A percentile compares a stretch with the other conserved stretches of the same genome.
phyloP scores from a whole-genome alignment of 2,888 invertebrate genomes.

The Dugesia japonica region DNA sequence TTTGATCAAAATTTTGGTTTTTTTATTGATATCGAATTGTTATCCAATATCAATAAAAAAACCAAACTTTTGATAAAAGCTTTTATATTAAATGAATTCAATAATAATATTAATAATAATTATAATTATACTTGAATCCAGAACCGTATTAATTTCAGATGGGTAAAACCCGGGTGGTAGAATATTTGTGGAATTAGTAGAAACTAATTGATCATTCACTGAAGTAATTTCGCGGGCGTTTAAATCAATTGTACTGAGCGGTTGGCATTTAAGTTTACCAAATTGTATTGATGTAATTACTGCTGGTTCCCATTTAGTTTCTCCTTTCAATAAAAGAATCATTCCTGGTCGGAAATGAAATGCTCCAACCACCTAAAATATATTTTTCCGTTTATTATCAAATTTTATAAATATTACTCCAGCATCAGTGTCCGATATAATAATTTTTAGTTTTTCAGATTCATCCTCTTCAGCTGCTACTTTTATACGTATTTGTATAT shows the following conservation, averaged over 20 bases:
- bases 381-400: background rate
- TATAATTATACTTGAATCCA: background rate
- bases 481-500: background rate
- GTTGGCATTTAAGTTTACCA: background rate
- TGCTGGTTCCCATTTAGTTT: background rate
- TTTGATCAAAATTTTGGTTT: background rate
- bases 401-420: background rate
- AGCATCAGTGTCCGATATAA: background rate
- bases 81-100: too few species aligned
- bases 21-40: background rate
- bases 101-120: too few species aligned
- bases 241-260: background rate
- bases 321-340: constrained; percentile 25
- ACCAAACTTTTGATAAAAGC: too few species aligned
- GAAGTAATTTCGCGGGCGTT: background rate
- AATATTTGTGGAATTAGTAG: background rate
- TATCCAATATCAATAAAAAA: background rate
- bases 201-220: background rate
- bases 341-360: constrained; percentile 31
- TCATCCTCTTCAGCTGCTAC: background rate
- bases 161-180: background rate
- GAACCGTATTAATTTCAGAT: background rate
- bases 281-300: background rate
- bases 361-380: constrained; percentile 22
- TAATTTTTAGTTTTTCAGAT: background rate